Base-by-base conservation (phyloP, 2,888 invertebrate species). In the Pristionchus entomophagus region DNA sequence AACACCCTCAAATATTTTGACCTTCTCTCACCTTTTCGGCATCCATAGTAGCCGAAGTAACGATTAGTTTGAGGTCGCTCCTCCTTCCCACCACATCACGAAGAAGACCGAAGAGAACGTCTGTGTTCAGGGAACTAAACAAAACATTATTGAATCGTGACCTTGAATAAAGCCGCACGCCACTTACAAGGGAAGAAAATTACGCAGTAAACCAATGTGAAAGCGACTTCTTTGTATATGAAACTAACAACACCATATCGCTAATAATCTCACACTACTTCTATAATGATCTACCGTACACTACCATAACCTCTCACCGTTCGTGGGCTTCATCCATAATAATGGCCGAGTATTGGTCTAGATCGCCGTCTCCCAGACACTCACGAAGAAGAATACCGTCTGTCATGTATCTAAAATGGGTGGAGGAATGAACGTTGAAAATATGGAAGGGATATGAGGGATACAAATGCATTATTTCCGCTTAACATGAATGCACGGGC, bases 321-420 rank as follows among this genome's bases (percentile, higher is more conserved):
- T 99, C 99, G 94, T 99, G 99, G 87, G 99, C 99, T 95, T 99
- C 99, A 94, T 99, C 99, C 99, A 99, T 99, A 91, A 99, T 99
- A 91, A 99, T 95, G 0, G 97, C 98, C 93, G 97, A 97, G 95
- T 99, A 99, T 93, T 97, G 96, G 94, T 99, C 99, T 89, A 99
- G 95, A 94, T 99, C 99, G 0, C 98, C 96, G 93, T 99, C 99
- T 0, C 98, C 95, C 29, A 99, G 95, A 84, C 98, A 99, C 94
- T 99, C 99, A 87, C 99, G 95, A 35, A 99, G 95, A 77, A 99
- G 94, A 92, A 99, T 99, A 94, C 99, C 99, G 94, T 99, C 99
- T 0, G 99, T 99, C 99, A 99, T 99, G 94, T 99, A 99, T 94
- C 95, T 94, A 69, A 94, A n/a, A n/a, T 14, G 45, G 45, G 14